phyloP scores from a whole-genome alignment of 2,888 invertebrate species.

The Amiota minor region DNA sequence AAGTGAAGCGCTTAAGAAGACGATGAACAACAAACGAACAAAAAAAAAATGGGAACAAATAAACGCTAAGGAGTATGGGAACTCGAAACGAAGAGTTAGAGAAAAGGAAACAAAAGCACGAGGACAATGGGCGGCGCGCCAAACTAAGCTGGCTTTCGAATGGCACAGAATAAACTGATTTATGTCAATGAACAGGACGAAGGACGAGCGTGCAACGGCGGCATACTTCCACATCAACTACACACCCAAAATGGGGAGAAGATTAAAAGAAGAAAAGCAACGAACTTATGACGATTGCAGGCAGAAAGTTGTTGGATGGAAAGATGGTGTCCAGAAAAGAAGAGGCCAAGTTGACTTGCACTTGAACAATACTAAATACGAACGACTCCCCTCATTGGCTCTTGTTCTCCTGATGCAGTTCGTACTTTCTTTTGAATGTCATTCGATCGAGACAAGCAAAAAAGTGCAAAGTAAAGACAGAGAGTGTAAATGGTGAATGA shows the following conservation, averaged over 20 bases:
- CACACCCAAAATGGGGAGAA: constrained; percentile 28
- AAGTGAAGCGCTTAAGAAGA: constrained; percentile 49
- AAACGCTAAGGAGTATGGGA: constrained; percentile 20
- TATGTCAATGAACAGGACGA: constrained; percentile 51
- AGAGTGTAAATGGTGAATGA: too few species aligned
- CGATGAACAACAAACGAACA: constrained; percentile 31
- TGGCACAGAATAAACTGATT: constrained; percentile 50
- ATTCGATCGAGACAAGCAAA: too few species aligned
- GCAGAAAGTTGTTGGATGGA: too few species aligned
- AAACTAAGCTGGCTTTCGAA: constrained; percentile 21
- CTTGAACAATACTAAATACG: too few species aligned
- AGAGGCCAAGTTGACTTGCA: too few species aligned
- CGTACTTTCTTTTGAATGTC: too few species aligned
- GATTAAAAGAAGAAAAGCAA: constrained; percentile 31
- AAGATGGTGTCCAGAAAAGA: too few species aligned
- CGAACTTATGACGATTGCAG: constrained; percentile 48
- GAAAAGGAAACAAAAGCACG: constrained; percentile 18
- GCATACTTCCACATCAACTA: constrained; percentile 8
- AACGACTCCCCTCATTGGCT: too few species aligned
- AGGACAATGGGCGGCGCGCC: constrained; percentile 60
- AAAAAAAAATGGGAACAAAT: constrained; percentile 6
- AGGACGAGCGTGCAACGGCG: too few species aligned
- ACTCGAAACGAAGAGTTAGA: constrained; percentile 7
- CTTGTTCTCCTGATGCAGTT: too few species aligned
- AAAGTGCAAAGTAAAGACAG: too few species aligned